Percentiles rank a stretch among this genome's conserved stretches.
phyloP scores from a whole-genome alignment of 2,797 vertebrate genomes.

The Lepus townsendii region DNA sequence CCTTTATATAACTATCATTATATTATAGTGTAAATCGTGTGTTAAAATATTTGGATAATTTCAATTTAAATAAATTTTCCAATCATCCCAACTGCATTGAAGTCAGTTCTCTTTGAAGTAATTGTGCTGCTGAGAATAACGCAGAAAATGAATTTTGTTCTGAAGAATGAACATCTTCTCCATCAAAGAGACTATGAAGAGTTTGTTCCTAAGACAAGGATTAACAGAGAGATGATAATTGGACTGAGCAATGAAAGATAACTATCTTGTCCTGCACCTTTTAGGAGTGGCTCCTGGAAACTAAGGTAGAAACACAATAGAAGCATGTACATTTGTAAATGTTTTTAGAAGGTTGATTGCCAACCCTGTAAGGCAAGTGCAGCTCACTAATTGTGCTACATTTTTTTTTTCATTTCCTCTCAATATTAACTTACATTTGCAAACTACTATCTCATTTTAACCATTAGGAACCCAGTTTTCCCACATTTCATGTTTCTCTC shows the following conservation, averaged over 20 bases:
- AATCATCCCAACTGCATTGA: neutral
- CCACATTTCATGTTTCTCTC: neutral
- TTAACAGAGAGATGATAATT: neutral
- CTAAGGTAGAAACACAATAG: neutral
- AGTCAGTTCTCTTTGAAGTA: neutral
- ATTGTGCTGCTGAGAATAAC: neutral
- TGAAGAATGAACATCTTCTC: neutral
- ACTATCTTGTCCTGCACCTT: neutral
- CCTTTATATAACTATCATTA: neutral
- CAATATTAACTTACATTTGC: neutral
- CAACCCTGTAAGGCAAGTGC: neutral
- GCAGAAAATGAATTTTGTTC: neutral
- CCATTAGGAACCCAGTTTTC: neutral
- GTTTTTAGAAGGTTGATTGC: neutral
- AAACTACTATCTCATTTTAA: neutral
- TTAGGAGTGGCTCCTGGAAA: neutral
- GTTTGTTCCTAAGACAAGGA: neutral
- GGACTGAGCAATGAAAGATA: neutral
- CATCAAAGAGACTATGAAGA: neutral
- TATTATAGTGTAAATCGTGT: neutral
- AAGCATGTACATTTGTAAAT: too few relatives aligned
- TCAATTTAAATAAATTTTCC: neutral
- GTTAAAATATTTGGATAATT: neutral
- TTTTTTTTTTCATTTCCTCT: too few relatives aligned
- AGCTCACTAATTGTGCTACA: neutral